phyloP scores from a whole-genome alignment of 1,140 invertebrate species.

The Tenebrio molitor region DNA sequence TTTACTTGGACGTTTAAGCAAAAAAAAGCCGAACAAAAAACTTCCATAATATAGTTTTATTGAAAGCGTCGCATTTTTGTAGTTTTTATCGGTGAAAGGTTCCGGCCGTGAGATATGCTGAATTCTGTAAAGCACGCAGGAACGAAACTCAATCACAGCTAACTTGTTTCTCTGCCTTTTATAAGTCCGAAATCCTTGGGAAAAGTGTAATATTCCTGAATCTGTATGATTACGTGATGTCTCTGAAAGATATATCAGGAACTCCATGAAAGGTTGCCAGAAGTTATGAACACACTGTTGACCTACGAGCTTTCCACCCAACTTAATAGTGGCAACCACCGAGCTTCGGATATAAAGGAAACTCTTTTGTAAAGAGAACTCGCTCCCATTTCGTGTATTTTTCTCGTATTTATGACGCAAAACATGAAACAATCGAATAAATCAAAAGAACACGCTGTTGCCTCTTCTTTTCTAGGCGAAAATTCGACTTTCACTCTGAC shows the following conservation, averaged over 20 bases:
- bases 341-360: neutral
- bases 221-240: conserved; percentile 36
- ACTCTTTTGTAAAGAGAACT: neutral
- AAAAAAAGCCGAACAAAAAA: neutral
- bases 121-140: neutral
- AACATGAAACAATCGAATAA: too few relatives aligned
- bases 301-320: conserved; percentile 1
- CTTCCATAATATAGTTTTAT: conserved; percentile 5
- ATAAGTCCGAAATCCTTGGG: conserved; percentile 20
- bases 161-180: conserved; percentile 38
- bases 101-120: neutral
- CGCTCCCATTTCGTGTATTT: too few relatives aligned
- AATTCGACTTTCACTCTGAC: too few relatives aligned
- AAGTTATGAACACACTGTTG: conserved; percentile 33
- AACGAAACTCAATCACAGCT: conserved; percentile 32
- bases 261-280: conserved; percentile 22
- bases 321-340: neutral
- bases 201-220: conserved; percentile 38
- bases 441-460: too few relatives aligned
- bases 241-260: conserved; percentile 30
- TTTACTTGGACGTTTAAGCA: neutral
- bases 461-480: too few relatives aligned
- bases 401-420: too few relatives aligned
- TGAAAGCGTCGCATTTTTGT: neutral
- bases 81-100: neutral